Percentiles rank a stretch among this genome's conserved stretches.
phyloP scores from a whole-genome alignment of 2,888 invertebrate genomes.

The Choristoneura rosaceana region DNA sequence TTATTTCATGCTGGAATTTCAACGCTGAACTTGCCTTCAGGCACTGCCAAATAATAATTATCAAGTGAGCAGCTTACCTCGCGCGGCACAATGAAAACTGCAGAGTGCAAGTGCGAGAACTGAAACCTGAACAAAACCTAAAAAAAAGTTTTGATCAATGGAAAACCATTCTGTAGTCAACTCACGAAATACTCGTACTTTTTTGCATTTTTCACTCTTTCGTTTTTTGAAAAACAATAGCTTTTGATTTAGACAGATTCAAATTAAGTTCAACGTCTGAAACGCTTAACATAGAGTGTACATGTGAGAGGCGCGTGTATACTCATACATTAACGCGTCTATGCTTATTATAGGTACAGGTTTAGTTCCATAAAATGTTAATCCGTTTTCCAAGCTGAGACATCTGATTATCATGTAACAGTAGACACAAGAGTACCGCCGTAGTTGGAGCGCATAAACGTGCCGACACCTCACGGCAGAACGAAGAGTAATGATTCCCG shows the following conservation, averaged over 20 bases:
- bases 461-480: constrained; percentile 1
- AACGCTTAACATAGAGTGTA: too few species aligned
- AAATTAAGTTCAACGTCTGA: too few species aligned
- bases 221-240: too few species aligned
- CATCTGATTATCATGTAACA: neutral
- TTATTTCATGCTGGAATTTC: neutral
- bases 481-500: constrained; percentile 6
- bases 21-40: constrained; percentile 2
- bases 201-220: too few species aligned
- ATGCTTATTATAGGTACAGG: too few species aligned
- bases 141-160: neutral
- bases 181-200: neutral
- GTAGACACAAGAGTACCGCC: neutral
- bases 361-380: neutral
- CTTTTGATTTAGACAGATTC: too few species aligned
- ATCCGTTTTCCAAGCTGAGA: neutral
- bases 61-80: neutral
- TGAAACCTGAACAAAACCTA: neutral
- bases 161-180: neutral
- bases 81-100: neutral
- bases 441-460: constrained; percentile 1
- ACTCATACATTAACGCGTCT: too few species aligned
- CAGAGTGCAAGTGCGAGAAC: neutral
- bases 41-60: constrained; percentile 1
- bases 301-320: too few species aligned